These are phyloP conservation scores for Drosophila sordidapex DNA, from an alignment of 2,888 invertebrate species.

Conservation along the genomic window DNA sequence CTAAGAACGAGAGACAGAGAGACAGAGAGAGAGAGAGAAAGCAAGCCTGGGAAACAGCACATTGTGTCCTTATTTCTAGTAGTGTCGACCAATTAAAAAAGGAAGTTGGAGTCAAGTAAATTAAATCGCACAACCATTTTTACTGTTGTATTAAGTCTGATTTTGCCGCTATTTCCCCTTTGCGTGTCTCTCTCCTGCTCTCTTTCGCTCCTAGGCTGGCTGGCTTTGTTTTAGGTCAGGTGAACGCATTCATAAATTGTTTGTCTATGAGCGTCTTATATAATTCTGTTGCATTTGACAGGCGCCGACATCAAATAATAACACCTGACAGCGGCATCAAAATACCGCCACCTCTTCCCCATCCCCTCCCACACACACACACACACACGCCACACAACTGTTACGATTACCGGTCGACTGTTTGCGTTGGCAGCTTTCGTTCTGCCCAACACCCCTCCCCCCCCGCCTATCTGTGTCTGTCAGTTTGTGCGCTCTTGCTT, in stretches of 20 bases:
- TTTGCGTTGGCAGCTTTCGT: neutral
- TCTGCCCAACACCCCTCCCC: neutral
- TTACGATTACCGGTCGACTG: conserved; percentile 13
- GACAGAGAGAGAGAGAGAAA: neutral
- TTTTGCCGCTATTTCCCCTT: neutral
- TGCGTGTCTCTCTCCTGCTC: neutral
- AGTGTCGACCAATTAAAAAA: neutral
- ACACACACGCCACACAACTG: conserved; percentile 10
- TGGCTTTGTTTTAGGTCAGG: conserved; percentile 60
- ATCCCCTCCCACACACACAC: neutral
- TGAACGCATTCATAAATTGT: conserved; percentile 68
- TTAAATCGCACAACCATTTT: neutral
- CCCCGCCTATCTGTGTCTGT: neutral
- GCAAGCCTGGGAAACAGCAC: neutral
- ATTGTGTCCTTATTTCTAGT: neutral
- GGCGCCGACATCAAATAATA: conserved; percentile 71
- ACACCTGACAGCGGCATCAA: conserved; percentile 61
- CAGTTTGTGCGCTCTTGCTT: conserved; percentile 13
- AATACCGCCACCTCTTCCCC: conserved; percentile 8
- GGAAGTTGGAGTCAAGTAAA: neutral
- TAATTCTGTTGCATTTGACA: conserved; percentile 68
- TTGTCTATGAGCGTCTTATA: conserved; percentile 47
- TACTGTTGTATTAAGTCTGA: neutral
- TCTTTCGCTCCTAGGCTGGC: neutral
- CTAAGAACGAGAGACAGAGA: neutral